These are phyloP conservation scores for Aulostomus chinensis DNA, from an alignment of 2,797 vertebrate genomes.

Conservation along the genomic window DNA sequence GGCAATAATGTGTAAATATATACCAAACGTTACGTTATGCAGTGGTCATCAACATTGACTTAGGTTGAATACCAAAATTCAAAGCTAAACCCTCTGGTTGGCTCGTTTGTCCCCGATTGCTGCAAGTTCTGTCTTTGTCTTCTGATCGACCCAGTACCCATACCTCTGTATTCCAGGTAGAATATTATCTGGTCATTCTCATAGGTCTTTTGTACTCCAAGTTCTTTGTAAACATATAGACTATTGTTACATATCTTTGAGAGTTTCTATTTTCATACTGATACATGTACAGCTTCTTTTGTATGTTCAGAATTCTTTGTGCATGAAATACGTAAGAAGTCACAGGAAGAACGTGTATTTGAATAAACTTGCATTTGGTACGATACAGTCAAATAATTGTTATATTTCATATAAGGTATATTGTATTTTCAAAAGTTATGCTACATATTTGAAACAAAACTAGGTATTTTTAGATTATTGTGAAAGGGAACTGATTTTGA, in stretches of 20 bases:
- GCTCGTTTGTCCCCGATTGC: slow-evolving; percentile 35
- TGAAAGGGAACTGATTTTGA: slow-evolving; percentile 77
- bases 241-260: slow-evolving; percentile 81
- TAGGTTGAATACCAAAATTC: slow-evolving; percentile 54
- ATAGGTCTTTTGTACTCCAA: slow-evolving; percentile 75
- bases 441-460: slow-evolving; percentile 82
- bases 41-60: slow-evolving; percentile 59
- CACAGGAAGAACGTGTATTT: slow-evolving; percentile 73
- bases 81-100: slow-evolving; percentile 46
- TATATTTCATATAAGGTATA: slow-evolving; percentile 86
- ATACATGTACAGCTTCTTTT: slow-evolving; percentile 76
- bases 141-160: slow-evolving; percentile 51
- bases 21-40: slow-evolving; percentile 77
- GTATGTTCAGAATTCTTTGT: slow-evolving; percentile 28
- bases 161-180: slow-evolving; percentile 69
- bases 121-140: slow-evolving; percentile 41
- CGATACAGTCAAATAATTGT: slow-evolving; percentile 81
- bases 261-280: slow-evolving; percentile 86
- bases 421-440: slow-evolving; percentile 81
- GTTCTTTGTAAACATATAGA: slow-evolving; percentile 76
- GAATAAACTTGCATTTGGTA: slow-evolving; percentile 84
- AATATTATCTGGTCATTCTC: slow-evolving; percentile 65
- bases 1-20: slow-evolving; percentile 67
- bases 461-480: slow-evolving; percentile 84
- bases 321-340: slow-evolving; percentile 76